These are phyloP conservation scores for Yasuhikotakia modesta DNA, from an alignment of 2,797 vertebrate genomes.

Conservation along the genomic window DNA sequence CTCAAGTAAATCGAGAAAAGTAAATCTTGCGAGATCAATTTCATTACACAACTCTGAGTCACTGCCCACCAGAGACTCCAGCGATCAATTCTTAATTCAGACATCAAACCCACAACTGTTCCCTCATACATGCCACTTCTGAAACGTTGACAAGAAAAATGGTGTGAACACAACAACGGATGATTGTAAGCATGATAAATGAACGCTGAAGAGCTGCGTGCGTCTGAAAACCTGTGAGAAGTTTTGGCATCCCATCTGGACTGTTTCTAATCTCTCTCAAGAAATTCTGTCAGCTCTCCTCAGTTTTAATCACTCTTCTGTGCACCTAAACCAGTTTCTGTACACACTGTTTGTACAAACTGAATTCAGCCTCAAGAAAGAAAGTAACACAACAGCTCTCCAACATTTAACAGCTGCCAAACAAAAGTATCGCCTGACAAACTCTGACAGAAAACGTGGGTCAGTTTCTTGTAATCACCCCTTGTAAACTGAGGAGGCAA, in stretches of 20 bases:
- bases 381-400: too few species aligned
- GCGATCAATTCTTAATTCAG: conserved; percentile 40
- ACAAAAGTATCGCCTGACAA: too few species aligned
- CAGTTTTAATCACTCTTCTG: neutral
- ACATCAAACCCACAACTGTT: conserved; percentile 43
- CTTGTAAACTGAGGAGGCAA: neutral
- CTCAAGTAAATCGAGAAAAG: conserved; percentile 29
- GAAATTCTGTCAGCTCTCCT: neutral
- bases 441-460: neutral
- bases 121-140: neutral
- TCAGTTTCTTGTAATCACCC: neutral
- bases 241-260: neutral
- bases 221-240: neutral
- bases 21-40: conserved; percentile 36
- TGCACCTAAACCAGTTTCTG: too few species aligned
- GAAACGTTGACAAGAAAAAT: neutral
- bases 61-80: conserved; percentile 19
- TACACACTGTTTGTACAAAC: neutral
- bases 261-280: neutral
- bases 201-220: neutral
- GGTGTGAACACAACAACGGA: neutral
- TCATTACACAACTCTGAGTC: conserved; percentile 36
- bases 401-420: too few species aligned
- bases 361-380: neutral
- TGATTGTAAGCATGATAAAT: neutral